Base-by-base conservation (phyloP, 1,140 invertebrate species). In the Nebria ingens region DNA sequence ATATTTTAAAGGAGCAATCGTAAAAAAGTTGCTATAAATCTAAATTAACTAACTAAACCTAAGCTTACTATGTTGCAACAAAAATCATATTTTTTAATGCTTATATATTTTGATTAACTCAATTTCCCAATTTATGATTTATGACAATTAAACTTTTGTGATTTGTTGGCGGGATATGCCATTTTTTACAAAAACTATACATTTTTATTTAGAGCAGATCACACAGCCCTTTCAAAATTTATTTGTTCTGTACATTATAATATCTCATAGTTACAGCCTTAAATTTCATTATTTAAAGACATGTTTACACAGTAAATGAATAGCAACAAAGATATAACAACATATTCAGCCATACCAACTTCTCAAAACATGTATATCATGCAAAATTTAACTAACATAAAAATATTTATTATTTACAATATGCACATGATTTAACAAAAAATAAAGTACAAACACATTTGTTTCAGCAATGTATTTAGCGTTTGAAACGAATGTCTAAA, bases 221-320 rank as follows among this genome's bases (percentile, higher is more conserved):
- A 12, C 40, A 45, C 40, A 45, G 40, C 40, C 40, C 40, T 9
- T 45, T 45, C 17, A 12, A 4, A 17, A 45, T 45, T 45, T 45
- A 45, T 45, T 45, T 45, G 40, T 45, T 45, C 40, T 45, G 40
- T 45, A 45, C 40, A 45, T 4, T 45, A 45, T 45, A 45, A 45
- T 29, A 29, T 17, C 40, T 45, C 17, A 45, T 12, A 45, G 17
- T 45, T 45, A 45, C 40, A 45, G 40, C 40, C 40, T 45, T 9
- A 45, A 6, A 45, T 45, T 45, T 17, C 40, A 45, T 9, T 34
- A 34, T 34, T 34, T 34, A 34, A 34, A 34, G 25, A 34, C n/a
- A 34, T 34, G n/a, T 34, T 6, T 34, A 34, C 25, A 34, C 25
- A 9, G 6, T 34, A 34, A 34, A 34, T 34, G n/a, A 34, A 34